Evolutionary conservation across 2,888 invertebrate genomes (phyloP).

Genomic region (Odontomyia ornata): DNA sequence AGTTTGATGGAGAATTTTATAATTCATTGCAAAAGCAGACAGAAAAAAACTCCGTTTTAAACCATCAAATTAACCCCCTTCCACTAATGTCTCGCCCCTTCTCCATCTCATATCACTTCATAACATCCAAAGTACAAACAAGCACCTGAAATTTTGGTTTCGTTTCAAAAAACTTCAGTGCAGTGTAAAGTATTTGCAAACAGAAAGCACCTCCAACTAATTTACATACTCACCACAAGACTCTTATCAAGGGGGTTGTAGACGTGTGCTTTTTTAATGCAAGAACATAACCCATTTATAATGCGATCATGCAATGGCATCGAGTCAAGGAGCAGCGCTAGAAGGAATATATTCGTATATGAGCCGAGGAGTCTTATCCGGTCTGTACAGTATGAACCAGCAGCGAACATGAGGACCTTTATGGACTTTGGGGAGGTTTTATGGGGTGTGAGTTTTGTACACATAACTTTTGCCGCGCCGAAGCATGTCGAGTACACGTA

Average conservation of each 20-base stretch:
- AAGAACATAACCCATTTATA: constrained; percentile 34
- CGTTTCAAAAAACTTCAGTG: constrained; percentile 21
- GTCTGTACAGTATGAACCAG: not conserved
- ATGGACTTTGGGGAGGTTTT: not conserved
- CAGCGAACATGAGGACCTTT: not conserved
- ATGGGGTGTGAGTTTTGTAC: not conserved
- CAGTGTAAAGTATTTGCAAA: constrained; percentile 43
- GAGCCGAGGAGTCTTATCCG: not conserved
- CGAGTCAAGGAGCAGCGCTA: constrained; percentile 7
- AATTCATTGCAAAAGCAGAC: too few relatives aligned
- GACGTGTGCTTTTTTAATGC: constrained; percentile 4
- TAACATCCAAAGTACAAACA: not conserved
- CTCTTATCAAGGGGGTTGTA: constrained; percentile 14
- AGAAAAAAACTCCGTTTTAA: too few relatives aligned
- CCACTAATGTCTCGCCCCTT: not conserved
- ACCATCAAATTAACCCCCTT: not conserved
- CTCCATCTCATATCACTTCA: not conserved
- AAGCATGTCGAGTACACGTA: constrained; percentile 53
- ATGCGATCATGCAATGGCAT: constrained; percentile 30
- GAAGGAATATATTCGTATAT: not conserved
- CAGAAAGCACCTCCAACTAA: constrained; percentile 38
- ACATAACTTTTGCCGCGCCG: constrained; percentile 32
- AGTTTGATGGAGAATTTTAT: too few relatives aligned
- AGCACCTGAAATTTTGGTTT: constrained; percentile 16
- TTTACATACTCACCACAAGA: constrained; percentile 44